Evolutionary conservation across 2,113 vertebrate genomes (phyloP), one percentile per base, ranked within the genome.

Genomic region (Hepsetus odoe): DNA sequence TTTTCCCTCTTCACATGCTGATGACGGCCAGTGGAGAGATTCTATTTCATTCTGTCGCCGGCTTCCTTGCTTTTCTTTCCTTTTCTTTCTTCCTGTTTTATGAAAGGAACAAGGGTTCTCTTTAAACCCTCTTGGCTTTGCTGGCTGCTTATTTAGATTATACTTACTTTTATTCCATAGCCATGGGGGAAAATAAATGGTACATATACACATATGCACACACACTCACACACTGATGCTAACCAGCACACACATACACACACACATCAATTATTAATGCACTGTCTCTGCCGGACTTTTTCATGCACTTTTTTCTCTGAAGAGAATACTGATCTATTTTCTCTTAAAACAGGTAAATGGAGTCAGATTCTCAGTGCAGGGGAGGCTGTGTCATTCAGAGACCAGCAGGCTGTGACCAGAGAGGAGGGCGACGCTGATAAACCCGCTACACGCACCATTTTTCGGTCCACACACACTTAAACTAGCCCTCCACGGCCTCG

Each of bases 291-390:
- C 28, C 56, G 18, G 28, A 28, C 11, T 28, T 62, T 10, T 16
- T 32, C 44, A 62, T 40, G 59, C n/a, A n/a, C n/a, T n/a, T n/a
- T n/a, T n/a, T n/a, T 59, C 38, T 61, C 20, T 56, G 35, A 77
- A 73, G 71, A 76, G 64, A 69, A 44, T 33, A 62, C 69, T 80
- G 7, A 77, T 82, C n/a, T 68, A 35, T 67, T 79, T 76, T 83
- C 59, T 80, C 46, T 82, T 74, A 79, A 80, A 82, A 82, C 81
- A 91, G 90, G 88, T 85, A 84, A 87, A 80, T 75, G 85, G 83
- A 81, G 85, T 84, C 84, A 83, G 79, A 88, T 84, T 83, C 81
- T 84, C 76, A 81, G 69, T 75, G 64, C 6, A 12, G 85, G 76
- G 80, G 70, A 82, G 33, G 64, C 75, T 46, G 77, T 74, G 69